phyloP scores from a whole-genome alignment of 2,888 invertebrate species.

The Epinotia ramella region DNA sequence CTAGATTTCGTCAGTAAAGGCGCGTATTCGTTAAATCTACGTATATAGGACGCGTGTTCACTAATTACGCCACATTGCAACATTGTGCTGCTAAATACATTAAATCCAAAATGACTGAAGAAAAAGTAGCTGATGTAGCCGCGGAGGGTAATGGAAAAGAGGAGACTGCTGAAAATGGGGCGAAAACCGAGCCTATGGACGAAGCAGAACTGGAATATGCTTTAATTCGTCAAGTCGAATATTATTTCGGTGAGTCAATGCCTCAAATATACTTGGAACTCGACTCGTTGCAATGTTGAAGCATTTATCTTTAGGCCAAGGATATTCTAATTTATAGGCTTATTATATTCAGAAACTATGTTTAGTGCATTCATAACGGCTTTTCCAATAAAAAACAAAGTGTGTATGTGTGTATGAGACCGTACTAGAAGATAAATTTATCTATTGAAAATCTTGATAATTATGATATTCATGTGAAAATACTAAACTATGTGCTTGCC shows the following conservation, averaged over 20 bases:
- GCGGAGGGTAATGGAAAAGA: slow-evolving; percentile 66
- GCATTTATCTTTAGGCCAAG: slow-evolving; percentile 28
- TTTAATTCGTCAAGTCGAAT: slow-evolving; percentile 89
- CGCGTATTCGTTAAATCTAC: background rate
- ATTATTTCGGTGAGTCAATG: slow-evolving; percentile 83
- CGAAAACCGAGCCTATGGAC: slow-evolving; percentile 53
- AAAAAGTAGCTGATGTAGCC: slow-evolving; percentile 62
- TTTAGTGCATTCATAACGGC: background rate
- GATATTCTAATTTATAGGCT: slow-evolving; percentile 22
- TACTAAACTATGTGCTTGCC: too few relatives aligned
- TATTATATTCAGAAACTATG: background rate
- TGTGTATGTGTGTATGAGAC: too few relatives aligned
- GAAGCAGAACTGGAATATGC: slow-evolving; percentile 81
- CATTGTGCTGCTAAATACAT: slow-evolving; percentile 18
- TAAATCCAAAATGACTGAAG: slow-evolving; percentile 69
- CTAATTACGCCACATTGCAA: slow-evolving; percentile 28
- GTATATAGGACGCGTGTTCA: slow-evolving; percentile 11
- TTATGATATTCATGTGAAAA: too few relatives aligned
- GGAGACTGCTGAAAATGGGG: slow-evolving; percentile 57
- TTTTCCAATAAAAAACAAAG: background rate
- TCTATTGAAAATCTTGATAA: too few relatives aligned
- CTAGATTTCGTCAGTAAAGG: background rate
- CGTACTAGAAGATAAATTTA: too few relatives aligned
- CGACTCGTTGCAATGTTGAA: background rate
- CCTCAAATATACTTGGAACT: slow-evolving; percentile 2